A percentile compares a stretch with the other conserved stretches of the same genome.
phyloP scores from a whole-genome alignment of 2,797 vertebrate genomes.

The Siniperca scherzeri region DNA sequence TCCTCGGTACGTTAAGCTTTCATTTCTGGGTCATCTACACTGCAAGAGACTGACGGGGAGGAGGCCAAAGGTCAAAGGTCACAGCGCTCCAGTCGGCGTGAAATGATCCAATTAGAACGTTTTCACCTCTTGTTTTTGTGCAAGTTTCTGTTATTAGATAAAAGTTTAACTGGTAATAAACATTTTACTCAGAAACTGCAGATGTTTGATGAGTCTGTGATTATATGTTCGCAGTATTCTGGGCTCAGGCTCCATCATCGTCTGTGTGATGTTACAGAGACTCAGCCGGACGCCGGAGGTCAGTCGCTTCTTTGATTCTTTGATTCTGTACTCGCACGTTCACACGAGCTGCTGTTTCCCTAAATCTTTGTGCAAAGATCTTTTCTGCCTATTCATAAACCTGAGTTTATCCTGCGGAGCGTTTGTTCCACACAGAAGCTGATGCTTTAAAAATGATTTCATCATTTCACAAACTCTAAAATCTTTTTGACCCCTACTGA shows the following conservation, averaged over 20 bases:
- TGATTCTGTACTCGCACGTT: too few relatives aligned
- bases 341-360: too few relatives aligned
- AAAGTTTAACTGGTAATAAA: background rate
- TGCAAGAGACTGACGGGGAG: background rate
- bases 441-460: too few relatives aligned
- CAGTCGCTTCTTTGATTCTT: background rate
- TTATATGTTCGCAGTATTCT: constrained; percentile 64
- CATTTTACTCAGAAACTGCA: too few relatives aligned
- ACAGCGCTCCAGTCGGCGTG: background rate
- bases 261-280: constrained; percentile 65
- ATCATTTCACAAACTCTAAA: too few relatives aligned
- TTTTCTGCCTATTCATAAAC: background rate
- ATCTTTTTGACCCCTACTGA: too few relatives aligned
- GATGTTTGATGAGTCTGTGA: background rate
- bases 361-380: too few relatives aligned
- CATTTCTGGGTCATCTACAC: too few relatives aligned
- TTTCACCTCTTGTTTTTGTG: too few relatives aligned
- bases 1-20: too few relatives aligned
- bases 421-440: too few relatives aligned
- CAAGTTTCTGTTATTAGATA: background rate
- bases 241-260: constrained; percentile 81
- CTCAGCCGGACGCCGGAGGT: constrained; percentile 78
- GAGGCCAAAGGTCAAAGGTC: constrained; percentile 46
- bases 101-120: constrained; percentile 13
- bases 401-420: too few relatives aligned